Base-by-base conservation (phyloP, 2,113 vertebrate species). In the Petroica traversi region DNA sequence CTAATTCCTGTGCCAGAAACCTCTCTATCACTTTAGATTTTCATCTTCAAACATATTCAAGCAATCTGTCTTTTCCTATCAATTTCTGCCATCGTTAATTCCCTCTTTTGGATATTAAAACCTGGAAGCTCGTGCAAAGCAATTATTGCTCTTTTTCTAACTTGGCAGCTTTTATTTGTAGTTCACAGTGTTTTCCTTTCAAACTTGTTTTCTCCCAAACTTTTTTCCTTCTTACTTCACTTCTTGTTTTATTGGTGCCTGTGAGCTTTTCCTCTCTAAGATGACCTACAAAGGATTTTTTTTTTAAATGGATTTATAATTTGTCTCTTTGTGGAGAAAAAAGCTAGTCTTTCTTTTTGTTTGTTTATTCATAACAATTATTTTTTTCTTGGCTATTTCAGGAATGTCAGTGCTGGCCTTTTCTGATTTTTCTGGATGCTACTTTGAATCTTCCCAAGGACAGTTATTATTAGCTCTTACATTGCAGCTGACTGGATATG, bases 381-480 rank as follows among this genome's bases (percentile, higher is more conserved):
- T 90, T 77, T 96, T 91, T 94, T 95, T 88, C 63, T 88, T 94
- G 63, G 23, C 85, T 96, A 88, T 96, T 96, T 94, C 82, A 89
- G 88, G 90, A 95, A 81, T 84, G 90, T 81, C 79, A 93, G 40
- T 57, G 23, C 51, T 88, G 88, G 95, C 48, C 90, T 93, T 96
- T 93, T 95, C 72, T 86, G 75, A 66, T 85, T 96, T 93, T 88
- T 82, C 90, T 94, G 90, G 71, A 93, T 96, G 88, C 20, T 96
- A 93, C 92, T 92, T 93, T 94, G 90, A 91, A 71, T 90, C 88
- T 77, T 94, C 88, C 64, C 95, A 96, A 96, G 96, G 94, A 94
- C 89, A 80, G 88, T 81, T 95, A 96, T 96, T 96, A 94, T 96
- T 97, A 96, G 95, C 78, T 95, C 55, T 90, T 88, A 51, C 61